Percentiles rank a stretch among this genome's conserved stretches.
phyloP scores from a whole-genome alignment of 2,113 vertebrate species.

The Amphiprion percula region DNA sequence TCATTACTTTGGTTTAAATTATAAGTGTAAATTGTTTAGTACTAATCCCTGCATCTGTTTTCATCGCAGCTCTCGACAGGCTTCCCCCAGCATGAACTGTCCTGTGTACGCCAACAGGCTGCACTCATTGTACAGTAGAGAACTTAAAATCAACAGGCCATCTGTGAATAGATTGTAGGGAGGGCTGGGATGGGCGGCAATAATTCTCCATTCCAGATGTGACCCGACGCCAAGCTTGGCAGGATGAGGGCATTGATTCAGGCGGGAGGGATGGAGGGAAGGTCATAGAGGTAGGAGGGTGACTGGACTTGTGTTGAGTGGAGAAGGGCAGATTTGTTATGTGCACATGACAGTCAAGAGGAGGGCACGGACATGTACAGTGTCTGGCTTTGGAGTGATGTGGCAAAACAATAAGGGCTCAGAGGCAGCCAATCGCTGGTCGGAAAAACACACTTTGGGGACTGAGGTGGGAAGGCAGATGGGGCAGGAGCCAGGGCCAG shows the following conservation, averaged over 20 bases:
- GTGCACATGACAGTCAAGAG: constrained; percentile 56
- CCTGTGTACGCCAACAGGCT: constrained; percentile 57
- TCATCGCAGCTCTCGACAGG: constrained; percentile 41
- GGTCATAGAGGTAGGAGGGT: constrained; percentile 40
- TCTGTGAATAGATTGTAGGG: constrained; percentile 73
- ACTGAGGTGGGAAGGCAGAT: constrained; percentile 69
- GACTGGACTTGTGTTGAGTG: constrained; percentile 37
- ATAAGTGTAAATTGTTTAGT: constrained; percentile 64
- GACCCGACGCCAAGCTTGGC: constrained; percentile 85
- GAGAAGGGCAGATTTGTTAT: constrained; percentile 48
- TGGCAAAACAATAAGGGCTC: constrained; percentile 59
- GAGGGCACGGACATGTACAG: constrained; percentile 34
- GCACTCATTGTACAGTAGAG: constrained; percentile 81
- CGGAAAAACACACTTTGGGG: constrained; percentile 66
- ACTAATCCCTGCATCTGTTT: constrained; percentile 86
- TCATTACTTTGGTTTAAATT: constrained; percentile 64
- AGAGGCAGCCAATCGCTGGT: constrained; percentile 56
- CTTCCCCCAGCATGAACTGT: constrained; percentile 41
- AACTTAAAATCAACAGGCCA: constrained; percentile 78
- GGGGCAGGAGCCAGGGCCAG: constrained; percentile 66
- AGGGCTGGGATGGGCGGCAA: constrained; percentile 75
- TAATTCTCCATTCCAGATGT: constrained; percentile 92
- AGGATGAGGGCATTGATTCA: constrained; percentile 60
- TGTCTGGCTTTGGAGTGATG: constrained; percentile 38
- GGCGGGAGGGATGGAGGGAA: constrained; percentile 41